Percentiles rank a stretch among this genome's conserved stretches.
These are phyloP conservation scores for Synchiropus splendidus DNA, from an alignment of 2,113 vertebrate species.

Conservation along the genomic window DNA sequence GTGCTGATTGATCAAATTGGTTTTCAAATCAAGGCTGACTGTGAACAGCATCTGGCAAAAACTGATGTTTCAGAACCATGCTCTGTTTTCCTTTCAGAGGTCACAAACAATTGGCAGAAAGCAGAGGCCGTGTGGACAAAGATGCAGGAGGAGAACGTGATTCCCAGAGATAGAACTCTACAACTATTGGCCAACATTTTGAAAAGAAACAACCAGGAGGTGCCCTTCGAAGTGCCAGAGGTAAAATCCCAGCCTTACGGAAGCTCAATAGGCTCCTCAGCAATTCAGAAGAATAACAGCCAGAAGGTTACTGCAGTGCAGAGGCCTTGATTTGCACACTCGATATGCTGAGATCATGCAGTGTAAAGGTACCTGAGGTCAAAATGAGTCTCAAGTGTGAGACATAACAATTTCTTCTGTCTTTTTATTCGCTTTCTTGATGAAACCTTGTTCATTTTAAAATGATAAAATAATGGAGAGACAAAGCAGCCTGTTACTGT, in stretches of 20 bases:
- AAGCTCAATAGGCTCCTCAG: constrained; percentile 8
- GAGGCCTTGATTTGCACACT: background rate
- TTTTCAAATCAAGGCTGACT: constrained; percentile 57
- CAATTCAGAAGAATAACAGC: constrained; percentile 26
- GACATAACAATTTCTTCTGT: too few relatives aligned
- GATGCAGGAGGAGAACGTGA: constrained; percentile 90
- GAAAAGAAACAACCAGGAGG: constrained; percentile 71
- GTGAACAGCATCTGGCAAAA: too few relatives aligned
- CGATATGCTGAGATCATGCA: background rate
- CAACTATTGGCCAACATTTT: constrained; percentile 74
- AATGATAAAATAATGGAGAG: too few relatives aligned
- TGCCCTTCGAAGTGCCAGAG: constrained; percentile 83
- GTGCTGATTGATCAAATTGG: too few relatives aligned
- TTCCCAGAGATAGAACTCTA: constrained; percentile 80
- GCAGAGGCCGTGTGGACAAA: constrained; percentile 83
- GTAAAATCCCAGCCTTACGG: constrained; percentile 55
- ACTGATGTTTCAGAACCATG: constrained; percentile 58
- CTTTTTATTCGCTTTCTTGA: too few relatives aligned
- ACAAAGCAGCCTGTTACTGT: too few relatives aligned
- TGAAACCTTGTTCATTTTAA: too few relatives aligned
- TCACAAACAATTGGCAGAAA: constrained; percentile 71
- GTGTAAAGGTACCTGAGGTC: constrained; percentile 21
- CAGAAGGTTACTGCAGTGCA: constrained; percentile 6
- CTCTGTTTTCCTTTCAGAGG: constrained; percentile 67
- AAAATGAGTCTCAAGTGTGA: constrained; percentile 16